Evolutionary conservation across 2,113 vertebrate species (phyloP).

Genomic region (Rana temporaria): DNA sequence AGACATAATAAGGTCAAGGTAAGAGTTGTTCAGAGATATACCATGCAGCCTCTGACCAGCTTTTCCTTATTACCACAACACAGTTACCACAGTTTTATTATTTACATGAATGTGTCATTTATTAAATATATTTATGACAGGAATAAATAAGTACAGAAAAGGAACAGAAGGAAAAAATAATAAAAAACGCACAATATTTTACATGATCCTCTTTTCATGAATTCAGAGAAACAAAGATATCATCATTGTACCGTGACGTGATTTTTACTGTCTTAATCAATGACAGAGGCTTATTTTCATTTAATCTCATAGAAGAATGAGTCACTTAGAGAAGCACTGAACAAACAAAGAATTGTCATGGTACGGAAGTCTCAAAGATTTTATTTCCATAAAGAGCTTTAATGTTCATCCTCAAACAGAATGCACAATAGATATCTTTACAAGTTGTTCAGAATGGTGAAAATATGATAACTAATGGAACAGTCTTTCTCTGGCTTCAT

Average conservation of each 20-base stretch:
- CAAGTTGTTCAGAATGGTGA: constrained; percentile 1
- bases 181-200: not conserved
- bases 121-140: too few relatives aligned
- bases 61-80: too few relatives aligned
- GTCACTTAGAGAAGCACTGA: not conserved
- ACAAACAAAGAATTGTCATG: not conserved
- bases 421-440: not conserved
- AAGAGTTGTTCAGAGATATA: too few relatives aligned
- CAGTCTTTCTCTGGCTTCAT: not conserved
- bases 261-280: constrained; percentile 10
- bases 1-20: too few relatives aligned
- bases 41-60: too few relatives aligned
- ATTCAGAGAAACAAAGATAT: not conserved
- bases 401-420: constrained; percentile 4
- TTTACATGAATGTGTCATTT: too few relatives aligned
- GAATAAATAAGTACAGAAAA: too few relatives aligned
- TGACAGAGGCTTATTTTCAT: not conserved
- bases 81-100: too few relatives aligned
- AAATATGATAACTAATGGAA: not conserved
- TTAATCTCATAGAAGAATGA: constrained; percentile 25
- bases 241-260: not conserved
- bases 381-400: constrained; percentile 3
- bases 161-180: too few relatives aligned
- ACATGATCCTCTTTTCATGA: not conserved
- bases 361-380: not conserved